Base-by-base conservation (phyloP, 2,797 vertebrate genomes). In the Synaphobranchus kaupii region DNA sequence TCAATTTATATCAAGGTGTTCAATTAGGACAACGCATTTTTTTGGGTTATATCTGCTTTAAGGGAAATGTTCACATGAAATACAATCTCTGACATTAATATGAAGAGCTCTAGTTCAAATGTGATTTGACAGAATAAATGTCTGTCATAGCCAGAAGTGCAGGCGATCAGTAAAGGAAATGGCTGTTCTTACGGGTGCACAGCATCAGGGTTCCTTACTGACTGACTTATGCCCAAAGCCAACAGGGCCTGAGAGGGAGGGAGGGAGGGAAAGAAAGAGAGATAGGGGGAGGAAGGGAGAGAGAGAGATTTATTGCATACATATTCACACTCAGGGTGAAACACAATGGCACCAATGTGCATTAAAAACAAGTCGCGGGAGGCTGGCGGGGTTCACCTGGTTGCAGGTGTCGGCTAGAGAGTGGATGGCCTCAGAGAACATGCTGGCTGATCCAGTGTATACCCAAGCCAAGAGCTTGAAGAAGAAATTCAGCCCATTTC, bases 381-480 rank as follows among this genome's bases (percentile, higher is more conserved):
- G 0, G 73, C 17, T 2, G 47, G 9, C n/a, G 0, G 66, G 20
- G 60, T 94, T 95, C 83, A 97, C 97, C 95, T 99, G 99, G 93
- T 99, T 99, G 92, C 98, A 99, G 86, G 99, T 99, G 94, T 99
- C 98, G 39, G 98, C 98, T 94, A 99, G 94, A 88, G 98, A 99
- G 93, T 99, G 99, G 92, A 99, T 97, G 90, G 98, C 98, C 95
- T 99, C 99, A 1, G 99, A 99, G 93, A 99, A 99, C 99, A 99
- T 99, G 93, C 98, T 98, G 54, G 98, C 97, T 88, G 99, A 99
- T 91, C 98, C 98, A 0, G 99, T 99, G 94, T 99, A 99, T 93
- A 99, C 96, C 99, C 99, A 99, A 5, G 99, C 99, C 93, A 99
- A 96, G n/a, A 99, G 96, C 93, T 99, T 99, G 92, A 99, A 99